Conservation (phyloP, 2,888 invertebrate species). For the Neoascia interrupta region DNA sequence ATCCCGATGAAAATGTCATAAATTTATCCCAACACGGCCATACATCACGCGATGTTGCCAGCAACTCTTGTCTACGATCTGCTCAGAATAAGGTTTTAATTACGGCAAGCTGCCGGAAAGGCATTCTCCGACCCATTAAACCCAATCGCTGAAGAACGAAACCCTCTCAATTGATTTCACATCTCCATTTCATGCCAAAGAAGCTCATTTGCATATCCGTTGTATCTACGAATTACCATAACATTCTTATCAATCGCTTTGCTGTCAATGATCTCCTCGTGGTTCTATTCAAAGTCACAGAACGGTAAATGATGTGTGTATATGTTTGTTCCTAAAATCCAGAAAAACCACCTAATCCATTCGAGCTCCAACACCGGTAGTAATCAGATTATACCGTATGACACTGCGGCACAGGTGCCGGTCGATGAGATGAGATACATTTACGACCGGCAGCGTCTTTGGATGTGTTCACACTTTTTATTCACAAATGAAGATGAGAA, state of each 20-base stretch:
- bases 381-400: slow-evolving; percentile 37
- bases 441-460: too few relatives aligned
- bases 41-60: slow-evolving; percentile 34
- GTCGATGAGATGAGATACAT: too few relatives aligned
- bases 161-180: slow-evolving; percentile 5
- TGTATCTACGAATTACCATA: slow-evolving; percentile 35
- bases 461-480: too few relatives aligned
- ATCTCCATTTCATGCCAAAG: neutral
- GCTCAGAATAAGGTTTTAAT: slow-evolving; percentile 10
- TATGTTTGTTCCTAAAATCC: slow-evolving; percentile 6
- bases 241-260: slow-evolving; percentile 19
- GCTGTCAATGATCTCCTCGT: slow-evolving; percentile 12
- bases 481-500: too few relatives aligned
- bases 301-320: slow-evolving; percentile 35
- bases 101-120: neutral
- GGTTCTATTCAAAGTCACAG: neutral
- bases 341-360: slow-evolving; percentile 8
- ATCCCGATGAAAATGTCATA: slow-evolving; percentile 17
- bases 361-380: slow-evolving; percentile 41
- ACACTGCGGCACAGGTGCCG: neutral
- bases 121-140: slow-evolving; percentile 24
- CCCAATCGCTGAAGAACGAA: too few relatives aligned
- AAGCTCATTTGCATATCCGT: slow-evolving; percentile 47
- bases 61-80: too few relatives aligned
- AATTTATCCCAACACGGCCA: slow-evolving; percentile 15